phyloP scores from a whole-genome alignment of 2,113 vertebrate genomes.

The Neolamprologus sp. region DNA sequence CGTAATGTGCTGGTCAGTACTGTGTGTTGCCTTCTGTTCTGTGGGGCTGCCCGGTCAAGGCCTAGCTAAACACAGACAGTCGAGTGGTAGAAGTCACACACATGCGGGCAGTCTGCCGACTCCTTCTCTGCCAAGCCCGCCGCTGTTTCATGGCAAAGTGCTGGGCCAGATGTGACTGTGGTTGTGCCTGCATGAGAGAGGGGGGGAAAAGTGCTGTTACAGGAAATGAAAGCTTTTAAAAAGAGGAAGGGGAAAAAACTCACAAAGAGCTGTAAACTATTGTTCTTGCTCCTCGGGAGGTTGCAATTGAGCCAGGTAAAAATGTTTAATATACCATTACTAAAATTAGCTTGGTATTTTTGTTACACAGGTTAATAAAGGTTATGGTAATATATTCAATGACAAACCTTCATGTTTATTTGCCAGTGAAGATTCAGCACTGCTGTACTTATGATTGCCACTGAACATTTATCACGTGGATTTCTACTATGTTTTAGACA shows the following conservation, averaged over 20 bases:
- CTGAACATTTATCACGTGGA: background rate
- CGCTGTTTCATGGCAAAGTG: slow-evolving; percentile 59
- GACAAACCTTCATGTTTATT: slow-evolving; percentile 24
- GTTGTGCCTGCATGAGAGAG: slow-evolving; percentile 57
- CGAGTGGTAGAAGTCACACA: slow-evolving; percentile 30
- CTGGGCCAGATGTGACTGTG: slow-evolving; percentile 78
- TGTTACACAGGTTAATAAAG: slow-evolving; percentile 15
- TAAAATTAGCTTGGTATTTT: slow-evolving; percentile 46
- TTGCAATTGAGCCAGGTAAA: slow-evolving; percentile 39
- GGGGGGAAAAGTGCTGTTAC: slow-evolving; percentile 46
- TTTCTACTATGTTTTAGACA: background rate
- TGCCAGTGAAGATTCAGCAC: background rate
- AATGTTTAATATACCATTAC: slow-evolving; percentile 45
- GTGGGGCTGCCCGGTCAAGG: background rate
- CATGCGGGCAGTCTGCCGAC: slow-evolving; percentile 47
- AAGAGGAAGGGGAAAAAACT: slow-evolving; percentile 3
- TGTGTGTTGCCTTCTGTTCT: background rate
- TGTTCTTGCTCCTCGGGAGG: slow-evolving; percentile 44
- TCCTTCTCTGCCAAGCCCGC: slow-evolving; percentile 64
- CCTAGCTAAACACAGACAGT: slow-evolving; percentile 32
- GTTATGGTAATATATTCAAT: background rate
- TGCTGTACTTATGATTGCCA: background rate
- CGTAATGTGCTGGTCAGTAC: background rate
- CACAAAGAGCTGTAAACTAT: slow-evolving; percentile 28
- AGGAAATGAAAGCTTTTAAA: slow-evolving; percentile 68